phyloP scores from a whole-genome alignment of 1,140 invertebrate genomes.

The Sminthurinus signatus region DNA sequence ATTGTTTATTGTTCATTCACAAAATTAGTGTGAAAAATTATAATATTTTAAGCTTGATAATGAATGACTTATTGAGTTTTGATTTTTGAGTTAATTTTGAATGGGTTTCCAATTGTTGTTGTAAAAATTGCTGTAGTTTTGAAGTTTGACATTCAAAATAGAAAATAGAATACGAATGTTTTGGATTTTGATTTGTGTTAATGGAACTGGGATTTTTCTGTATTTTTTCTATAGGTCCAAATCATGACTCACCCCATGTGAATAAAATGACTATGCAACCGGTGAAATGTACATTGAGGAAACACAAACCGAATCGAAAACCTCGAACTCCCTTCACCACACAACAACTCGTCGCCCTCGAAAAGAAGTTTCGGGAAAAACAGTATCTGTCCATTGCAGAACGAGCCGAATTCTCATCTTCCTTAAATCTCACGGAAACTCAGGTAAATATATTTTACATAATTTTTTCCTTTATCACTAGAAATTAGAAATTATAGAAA shows the following conservation, averaged over 20 bases:
- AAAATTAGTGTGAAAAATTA: too few relatives aligned
- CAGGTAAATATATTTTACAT: conserved; percentile 54
- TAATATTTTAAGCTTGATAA: too few relatives aligned
- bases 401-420: conserved; percentile 90
- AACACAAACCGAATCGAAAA: conserved; percentile 94
- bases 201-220: not conserved
- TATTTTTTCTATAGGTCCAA: conserved; percentile 11
- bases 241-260: conserved; percentile 21
- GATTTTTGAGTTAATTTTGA: too few relatives aligned
- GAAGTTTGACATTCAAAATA: too few relatives aligned
- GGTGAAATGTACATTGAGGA: conserved; percentile 82
- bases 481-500: too few relatives aligned
- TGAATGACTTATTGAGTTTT: too few relatives aligned
- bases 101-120: too few relatives aligned
- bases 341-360: conserved; percentile 85
- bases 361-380: conserved; percentile 93
- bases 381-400: conserved; percentile 96
- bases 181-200: too few relatives aligned
- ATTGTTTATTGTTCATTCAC: too few relatives aligned
- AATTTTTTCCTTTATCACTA: too few relatives aligned
- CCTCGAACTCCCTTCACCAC: conserved; percentile 96
- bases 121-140: too few relatives aligned
- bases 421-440: conserved; percentile 89
- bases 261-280: conserved; percentile 57
- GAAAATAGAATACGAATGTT: too few relatives aligned